Evolutionary conservation across 2,113 vertebrate species (phyloP).

Genomic region (Acrocephalus kingi): DNA sequence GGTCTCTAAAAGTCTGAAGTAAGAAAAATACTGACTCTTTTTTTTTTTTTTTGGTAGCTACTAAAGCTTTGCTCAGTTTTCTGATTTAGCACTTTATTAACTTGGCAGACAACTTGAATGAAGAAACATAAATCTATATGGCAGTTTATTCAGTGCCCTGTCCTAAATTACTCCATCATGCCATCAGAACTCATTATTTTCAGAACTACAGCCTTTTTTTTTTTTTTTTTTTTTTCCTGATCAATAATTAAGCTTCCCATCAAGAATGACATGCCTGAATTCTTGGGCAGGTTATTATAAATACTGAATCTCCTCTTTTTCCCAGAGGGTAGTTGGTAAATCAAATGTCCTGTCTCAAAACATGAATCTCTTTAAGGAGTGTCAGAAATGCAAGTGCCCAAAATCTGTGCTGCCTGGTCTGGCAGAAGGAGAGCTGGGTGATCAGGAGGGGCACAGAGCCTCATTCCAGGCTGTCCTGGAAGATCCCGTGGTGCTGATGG

Average conservation of each 20-base stretch:
- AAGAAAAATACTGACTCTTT: neutral
- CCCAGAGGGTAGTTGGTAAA: neutral
- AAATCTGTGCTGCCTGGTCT: neutral
- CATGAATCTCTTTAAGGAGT: neutral
- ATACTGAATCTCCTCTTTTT: neutral
- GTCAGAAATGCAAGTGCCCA: neutral
- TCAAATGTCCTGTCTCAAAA: neutral
- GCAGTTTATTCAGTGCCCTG: neutral
- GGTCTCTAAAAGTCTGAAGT: neutral
- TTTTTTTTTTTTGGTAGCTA: neutral
- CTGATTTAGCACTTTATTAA: neutral
- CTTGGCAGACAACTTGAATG: neutral
- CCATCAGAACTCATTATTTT: neutral
- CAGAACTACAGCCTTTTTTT: neutral
- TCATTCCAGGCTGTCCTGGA: neutral
- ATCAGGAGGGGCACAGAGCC: neutral
- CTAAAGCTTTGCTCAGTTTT: neutral
- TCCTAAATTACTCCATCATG: neutral
- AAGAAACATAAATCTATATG: neutral
- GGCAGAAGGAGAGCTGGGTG: neutral
- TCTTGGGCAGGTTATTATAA: neutral
- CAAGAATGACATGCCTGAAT: neutral
- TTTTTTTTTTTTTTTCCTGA: neutral
- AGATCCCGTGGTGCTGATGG: neutral
- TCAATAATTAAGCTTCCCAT: neutral